Percentiles rank a stretch among this genome's conserved stretches.
Conservation (phyloP, 1,140 invertebrate genomes). For the Cephus cinctus region DNA sequence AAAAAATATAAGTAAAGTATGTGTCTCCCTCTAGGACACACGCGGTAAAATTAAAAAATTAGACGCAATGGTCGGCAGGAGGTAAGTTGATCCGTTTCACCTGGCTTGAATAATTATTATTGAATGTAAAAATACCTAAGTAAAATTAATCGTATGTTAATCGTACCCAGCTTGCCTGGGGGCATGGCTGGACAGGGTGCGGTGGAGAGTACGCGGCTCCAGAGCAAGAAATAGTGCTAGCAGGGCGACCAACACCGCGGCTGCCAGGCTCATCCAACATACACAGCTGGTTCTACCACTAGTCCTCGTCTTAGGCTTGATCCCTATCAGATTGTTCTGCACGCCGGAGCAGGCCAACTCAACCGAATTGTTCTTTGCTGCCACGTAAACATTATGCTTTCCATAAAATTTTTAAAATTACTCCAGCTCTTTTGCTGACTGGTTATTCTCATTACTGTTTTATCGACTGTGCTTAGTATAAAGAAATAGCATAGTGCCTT, state of each 20-base stretch:
- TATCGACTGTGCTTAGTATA: conserved; percentile 20
- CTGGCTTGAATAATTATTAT: background rate
- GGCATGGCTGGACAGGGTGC: conserved; percentile 46
- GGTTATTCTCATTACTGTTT: background rate
- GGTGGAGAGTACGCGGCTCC: conserved; percentile 45
- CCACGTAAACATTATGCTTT: conserved; percentile 43
- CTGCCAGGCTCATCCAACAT: conserved; percentile 44
- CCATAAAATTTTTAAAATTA: conserved; percentile 29
- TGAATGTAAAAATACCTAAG: conserved; percentile 17
- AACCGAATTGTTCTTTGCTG: conserved; percentile 40
- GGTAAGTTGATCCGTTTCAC: too few species aligned
- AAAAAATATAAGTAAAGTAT: too few species aligned
- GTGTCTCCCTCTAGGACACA: too few species aligned
- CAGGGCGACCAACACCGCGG: conserved; percentile 42
- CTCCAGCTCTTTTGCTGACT: background rate
- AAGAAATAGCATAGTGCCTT: conserved; percentile 20
- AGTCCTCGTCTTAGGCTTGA: conserved; percentile 40
- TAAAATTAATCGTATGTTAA: conserved; percentile 36
- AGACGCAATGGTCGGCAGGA: too few species aligned
- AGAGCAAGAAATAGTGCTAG: conserved; percentile 48
- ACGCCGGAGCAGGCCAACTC: conserved; percentile 37
- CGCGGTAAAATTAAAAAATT: too few species aligned
- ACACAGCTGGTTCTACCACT: conserved; percentile 38
- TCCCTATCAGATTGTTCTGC: conserved; percentile 38
- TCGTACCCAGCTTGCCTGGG: conserved; percentile 52